Conservation (phyloP, 2,113 vertebrate genomes). For the human (Homo sapiens) region GRCh38 chr12:41819001-41819500, state of each 20-base stretch:
- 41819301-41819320: neutral
- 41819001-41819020: neutral
- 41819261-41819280: constrained; percentile 6
- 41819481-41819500: neutral
- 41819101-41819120: neutral
- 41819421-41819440: neutral
- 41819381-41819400: neutral
- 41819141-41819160: neutral
- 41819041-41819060: neutral
- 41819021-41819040: no score
- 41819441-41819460: neutral
- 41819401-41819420: neutral
- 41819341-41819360: neutral
- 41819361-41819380: neutral
- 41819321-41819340: neutral
- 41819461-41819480: neutral
- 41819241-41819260: neutral
- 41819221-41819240: neutral
- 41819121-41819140: neutral
- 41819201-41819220: neutral
- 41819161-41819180: neutral
- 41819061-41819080: neutral
- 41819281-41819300: neutral
- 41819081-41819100: no score
- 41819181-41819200: neutral